These are phyloP conservation scores for Lepus europaeus DNA, from an alignment of 2,113 vertebrate genomes.

Conservation along the genomic window DNA sequence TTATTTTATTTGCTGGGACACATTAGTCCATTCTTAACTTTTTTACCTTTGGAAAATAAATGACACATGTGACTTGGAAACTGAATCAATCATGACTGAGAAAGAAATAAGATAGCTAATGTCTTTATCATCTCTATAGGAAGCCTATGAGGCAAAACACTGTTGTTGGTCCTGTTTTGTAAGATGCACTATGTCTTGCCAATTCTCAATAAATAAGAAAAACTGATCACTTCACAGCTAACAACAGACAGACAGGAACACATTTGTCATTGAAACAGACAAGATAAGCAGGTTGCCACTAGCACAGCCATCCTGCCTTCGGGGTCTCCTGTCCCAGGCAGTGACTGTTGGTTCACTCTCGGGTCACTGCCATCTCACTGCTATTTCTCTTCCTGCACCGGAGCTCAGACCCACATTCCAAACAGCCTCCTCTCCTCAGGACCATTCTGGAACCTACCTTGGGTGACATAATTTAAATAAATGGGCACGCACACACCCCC, in stretches of 20 bases:
- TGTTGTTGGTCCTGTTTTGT: conserved; percentile 52
- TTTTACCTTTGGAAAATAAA: conserved; percentile 71
- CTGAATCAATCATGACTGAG: conserved; percentile 63
- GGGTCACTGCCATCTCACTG: conserved; percentile 54
- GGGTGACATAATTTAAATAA: conserved; percentile 33
- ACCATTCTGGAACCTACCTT: neutral
- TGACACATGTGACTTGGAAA: conserved; percentile 60
- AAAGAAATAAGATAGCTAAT: conserved; percentile 65
- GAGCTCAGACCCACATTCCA: neutral
- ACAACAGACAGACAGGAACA: conserved; percentile 58
- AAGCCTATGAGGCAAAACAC: conserved; percentile 48
- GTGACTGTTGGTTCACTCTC: conserved; percentile 46
- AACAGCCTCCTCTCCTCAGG: neutral
- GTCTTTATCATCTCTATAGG: conserved; percentile 60
- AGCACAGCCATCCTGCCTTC: neutral
- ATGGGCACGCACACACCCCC: neutral
- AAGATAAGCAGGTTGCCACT: conserved; percentile 61
- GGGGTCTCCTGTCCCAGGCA: neutral
- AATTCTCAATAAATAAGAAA: conserved; percentile 76
- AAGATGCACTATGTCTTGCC: conserved; percentile 56
- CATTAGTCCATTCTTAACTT: conserved; percentile 59
- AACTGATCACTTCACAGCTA: conserved; percentile 66
- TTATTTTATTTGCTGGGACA: conserved; percentile 41
- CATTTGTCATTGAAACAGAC: conserved; percentile 66
- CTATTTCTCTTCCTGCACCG: neutral